Evolutionary conservation across 2,888 invertebrate genomes (phyloP), one percentile per base, ranked within the genome.

Genomic region (Synergus gifuensis): DNA sequence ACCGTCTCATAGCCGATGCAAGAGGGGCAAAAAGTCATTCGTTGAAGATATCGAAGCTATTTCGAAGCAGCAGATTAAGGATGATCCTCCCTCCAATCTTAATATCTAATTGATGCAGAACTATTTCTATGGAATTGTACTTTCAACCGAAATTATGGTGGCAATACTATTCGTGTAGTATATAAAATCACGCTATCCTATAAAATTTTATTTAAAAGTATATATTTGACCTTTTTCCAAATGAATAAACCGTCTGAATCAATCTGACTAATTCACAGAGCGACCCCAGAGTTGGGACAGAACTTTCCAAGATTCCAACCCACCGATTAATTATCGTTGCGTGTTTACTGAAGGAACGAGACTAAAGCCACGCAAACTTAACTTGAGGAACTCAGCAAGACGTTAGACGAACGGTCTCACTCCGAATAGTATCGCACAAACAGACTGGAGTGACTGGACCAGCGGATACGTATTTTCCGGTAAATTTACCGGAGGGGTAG

Each of bases 51-150:
- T 78, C 76, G 80, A 69, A 80, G 79, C 82, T 82, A 85, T 85
- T 85, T 83, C 79, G 78, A 73, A 81, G 82, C 78, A 82, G 84
- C 80, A 82, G 83, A 44, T 66, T 66, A 73, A 79, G 81, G 76
- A 82, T 82, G 83, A 87, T 86, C 18, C 22, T 67, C 46, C 67
- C 87, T 82, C 82, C 80, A 28, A 28, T 28, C 28, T 28, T 28
- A 83, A 87, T 83, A 80, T 84, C 82, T 84, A 86, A 85, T 86
- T 86, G 87, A 86, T 86, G 85, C 76, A 83, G 82, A 54, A 2
- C 22, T 5, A 22, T 60, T 60, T 60, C 12, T 9, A 5, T 11
- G 4, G 22, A 60, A 22, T 28, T 60, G 60, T 22, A 60, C 12
- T 60, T 22, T 11, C 12, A 22, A 60, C 7, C 1, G 14, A 22